Evolutionary conservation across 2,113 vertebrate genomes (phyloP).

Genomic region (Pterophyllum scalare): DNA sequence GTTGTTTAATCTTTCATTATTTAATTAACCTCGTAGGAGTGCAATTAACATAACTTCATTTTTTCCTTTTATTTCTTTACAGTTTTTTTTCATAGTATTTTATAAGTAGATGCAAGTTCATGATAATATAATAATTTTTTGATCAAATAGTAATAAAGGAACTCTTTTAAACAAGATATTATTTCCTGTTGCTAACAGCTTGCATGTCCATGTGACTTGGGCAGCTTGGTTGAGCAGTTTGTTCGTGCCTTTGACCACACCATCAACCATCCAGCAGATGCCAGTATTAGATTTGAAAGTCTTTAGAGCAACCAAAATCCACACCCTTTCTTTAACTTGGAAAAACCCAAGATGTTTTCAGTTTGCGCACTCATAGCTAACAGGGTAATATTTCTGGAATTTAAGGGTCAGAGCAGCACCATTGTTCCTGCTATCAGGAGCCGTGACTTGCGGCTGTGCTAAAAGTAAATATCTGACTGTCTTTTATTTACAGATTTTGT

Average conservation of each 20-base stretch:
- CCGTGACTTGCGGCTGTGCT: not conserved
- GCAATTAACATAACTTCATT: not conserved
- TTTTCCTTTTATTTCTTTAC: not conserved
- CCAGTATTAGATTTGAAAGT: slow-evolving; percentile 16
- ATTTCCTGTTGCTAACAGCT: not conserved
- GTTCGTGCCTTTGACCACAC: not conserved
- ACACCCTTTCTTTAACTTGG: not conserved
- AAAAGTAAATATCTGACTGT: not conserved
- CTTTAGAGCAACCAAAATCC: not conserved
- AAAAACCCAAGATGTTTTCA: not conserved
- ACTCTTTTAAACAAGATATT: too few species aligned
- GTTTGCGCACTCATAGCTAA: not conserved
- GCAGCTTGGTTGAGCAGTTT: not conserved
- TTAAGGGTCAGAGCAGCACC: not conserved
- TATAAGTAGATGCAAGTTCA: not conserved
- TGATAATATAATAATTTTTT: rapidly evolving
- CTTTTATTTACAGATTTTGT: slow-evolving; percentile 21
- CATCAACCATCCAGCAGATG: slow-evolving; percentile 28
- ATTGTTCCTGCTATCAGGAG: slow-evolving; percentile 46
- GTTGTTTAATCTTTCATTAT: not conserved
- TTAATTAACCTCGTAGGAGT: not conserved
- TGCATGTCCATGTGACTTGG: not conserved
- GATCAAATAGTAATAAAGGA: not conserved
- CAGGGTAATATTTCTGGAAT: slow-evolving; percentile 14
- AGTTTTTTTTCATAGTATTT: not conserved